phyloP scores from a whole-genome alignment of 1,140 invertebrate species.

The Ptiloglossa arizonensis region DNA sequence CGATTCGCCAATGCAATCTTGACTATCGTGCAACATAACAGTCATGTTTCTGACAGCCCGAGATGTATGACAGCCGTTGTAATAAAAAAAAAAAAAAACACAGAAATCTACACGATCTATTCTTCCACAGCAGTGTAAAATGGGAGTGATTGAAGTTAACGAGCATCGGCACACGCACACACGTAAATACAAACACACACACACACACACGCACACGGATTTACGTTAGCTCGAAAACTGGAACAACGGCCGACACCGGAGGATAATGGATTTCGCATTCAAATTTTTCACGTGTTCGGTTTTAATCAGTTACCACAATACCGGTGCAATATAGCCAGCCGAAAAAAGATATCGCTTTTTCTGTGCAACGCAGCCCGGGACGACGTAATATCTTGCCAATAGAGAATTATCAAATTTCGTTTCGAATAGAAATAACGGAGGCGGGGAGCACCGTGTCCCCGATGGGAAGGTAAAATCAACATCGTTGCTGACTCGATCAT shows the following conservation, averaged over 20 bases:
- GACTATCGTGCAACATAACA: not conserved
- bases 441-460: accelerated
- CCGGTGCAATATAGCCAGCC: not conserved
- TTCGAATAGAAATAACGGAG: not conserved
- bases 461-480: not conserved
- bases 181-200: too few species aligned
- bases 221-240: constrained; percentile 3
- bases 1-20: not conserved
- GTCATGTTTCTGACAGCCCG: not conserved
- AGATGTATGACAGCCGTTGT: not conserved
- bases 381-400: not conserved
- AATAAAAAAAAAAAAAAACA: not conserved
- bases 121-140: constrained; percentile 7
- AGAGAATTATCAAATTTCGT: not conserved
- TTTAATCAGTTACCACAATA: constrained; percentile 34
- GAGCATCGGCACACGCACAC: constrained; percentile 10
- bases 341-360: not conserved
- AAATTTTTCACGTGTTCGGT: constrained; percentile 34
- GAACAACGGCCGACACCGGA: not conserved
- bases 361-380: not conserved
- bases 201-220: too few species aligned
- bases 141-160: constrained; percentile 30
- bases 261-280: constrained; percentile 28
- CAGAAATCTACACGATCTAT: constrained; percentile 8
- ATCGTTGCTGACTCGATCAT: not conserved